phyloP scores from a whole-genome alignment of 2,113 vertebrate species.

The Colaptes auratus region DNA sequence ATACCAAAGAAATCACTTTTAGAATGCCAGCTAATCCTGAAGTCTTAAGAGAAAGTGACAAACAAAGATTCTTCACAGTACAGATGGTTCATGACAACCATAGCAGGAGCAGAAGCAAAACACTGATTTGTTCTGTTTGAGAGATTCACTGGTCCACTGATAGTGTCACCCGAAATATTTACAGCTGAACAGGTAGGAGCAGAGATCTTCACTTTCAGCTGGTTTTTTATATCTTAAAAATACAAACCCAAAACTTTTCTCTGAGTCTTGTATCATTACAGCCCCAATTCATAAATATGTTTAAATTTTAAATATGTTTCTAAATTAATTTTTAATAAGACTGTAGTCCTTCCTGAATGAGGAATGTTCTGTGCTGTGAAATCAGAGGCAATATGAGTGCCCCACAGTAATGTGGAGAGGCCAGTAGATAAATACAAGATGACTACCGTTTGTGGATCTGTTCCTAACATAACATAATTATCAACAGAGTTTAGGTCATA shows the following conservation, averaged over 20 bases:
- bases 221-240: neutral
- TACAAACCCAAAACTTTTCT: neutral
- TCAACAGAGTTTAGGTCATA: neutral
- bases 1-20: conserved; percentile 18
- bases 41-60: conserved; percentile 15
- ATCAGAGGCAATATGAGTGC: conserved; percentile 20
- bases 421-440: neutral
- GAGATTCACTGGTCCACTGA: neutral
- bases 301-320: conserved; percentile 61
- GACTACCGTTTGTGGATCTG: neutral
- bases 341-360: conserved; percentile 13
- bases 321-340: conserved; percentile 60
- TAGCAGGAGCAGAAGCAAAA: neutral
- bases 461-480: neutral
- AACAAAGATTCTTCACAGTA: neutral
- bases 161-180: conserved; percentile 11
- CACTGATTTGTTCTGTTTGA: neutral
- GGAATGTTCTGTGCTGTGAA: conserved; percentile 24
- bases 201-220: neutral
- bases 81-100: neutral
- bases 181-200: neutral
- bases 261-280: neutral
- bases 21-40: conserved; percentile 14
- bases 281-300: conserved; percentile 32
- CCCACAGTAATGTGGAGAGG: neutral